Base-by-base conservation (phyloP, 2,888 invertebrate species). In the Sepioteuthis lessoniana region DNA sequence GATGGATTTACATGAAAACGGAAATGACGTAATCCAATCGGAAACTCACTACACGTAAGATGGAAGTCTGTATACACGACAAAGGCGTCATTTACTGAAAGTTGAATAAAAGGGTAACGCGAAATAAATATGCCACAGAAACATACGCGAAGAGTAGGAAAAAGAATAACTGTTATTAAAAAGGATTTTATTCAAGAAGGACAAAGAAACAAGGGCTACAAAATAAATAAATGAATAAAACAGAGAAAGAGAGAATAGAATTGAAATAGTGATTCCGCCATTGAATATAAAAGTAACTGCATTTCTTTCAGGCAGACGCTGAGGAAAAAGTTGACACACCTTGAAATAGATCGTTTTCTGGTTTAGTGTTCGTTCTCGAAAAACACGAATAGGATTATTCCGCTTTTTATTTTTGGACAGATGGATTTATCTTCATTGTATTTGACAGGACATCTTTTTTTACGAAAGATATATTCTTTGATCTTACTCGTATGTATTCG, bases 11-110 rank as follows among this genome's bases (percentile, higher is more conserved):
- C 35, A 76, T 76, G n/a, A 76, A 76, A 76, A 76, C n/a, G 76
- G 76, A 76, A 76, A 35, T 76, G n/a, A 76, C 76, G 76, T 76
- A n/a, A 76, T 21, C 10, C 35, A 16, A 76, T 35, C 76, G 76
- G 76, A 76, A 76, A n/a, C 76, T 35, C 76, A 35, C 76, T 35
- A 76, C 76, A 76, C 76, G 76, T 76, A 76, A 35, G 2, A 76
- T 76, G 76, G 76, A 76, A 76, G 76, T 76, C 76, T 35, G n/a
- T 76, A 76, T n/a, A 76, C 76, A 76, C n/a, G 76, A 76, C 76
- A 76, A 76, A 76, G 35, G n/a, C 76, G 76, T 76, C 76, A 76
- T 76, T 76, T 76, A 76, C 76, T 76, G 76, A 0, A n/a, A 76
- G 16, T 76, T 76, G n/a, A n/a, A 76, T n/a, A 76, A 35, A 76